Conservation (phyloP, 2,888 invertebrate genomes). For the Perizoma flavofasciatum region DNA sequence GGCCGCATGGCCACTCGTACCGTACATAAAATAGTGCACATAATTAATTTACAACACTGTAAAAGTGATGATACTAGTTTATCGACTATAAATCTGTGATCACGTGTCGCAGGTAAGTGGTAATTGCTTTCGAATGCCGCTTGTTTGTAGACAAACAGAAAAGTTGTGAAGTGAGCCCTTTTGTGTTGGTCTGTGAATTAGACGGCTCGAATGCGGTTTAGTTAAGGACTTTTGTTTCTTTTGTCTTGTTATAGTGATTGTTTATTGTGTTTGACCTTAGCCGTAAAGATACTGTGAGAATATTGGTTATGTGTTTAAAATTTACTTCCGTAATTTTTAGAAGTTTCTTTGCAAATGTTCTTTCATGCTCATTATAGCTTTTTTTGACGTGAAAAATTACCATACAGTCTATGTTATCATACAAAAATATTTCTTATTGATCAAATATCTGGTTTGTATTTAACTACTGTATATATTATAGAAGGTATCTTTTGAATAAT, state of each 20-base stretch:
- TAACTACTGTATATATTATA: too few relatives aligned
- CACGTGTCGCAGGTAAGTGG: conserved; percentile 82
- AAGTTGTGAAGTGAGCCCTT: conserved; percentile 56
- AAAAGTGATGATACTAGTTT: conserved; percentile 82
- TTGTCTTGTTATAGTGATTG: conserved; percentile 21
- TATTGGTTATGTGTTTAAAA: conserved; percentile 22
- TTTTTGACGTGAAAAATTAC: too few relatives aligned
- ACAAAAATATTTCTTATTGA: too few relatives aligned
- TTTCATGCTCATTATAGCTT: neutral
- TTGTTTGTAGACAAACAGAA: conserved; percentile 71
- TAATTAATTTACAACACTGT: conserved; percentile 80
- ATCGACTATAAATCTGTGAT: conserved; percentile 82
- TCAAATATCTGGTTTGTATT: too few relatives aligned
- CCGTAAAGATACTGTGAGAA: conserved; percentile 14
- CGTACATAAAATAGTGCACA: conserved; percentile 65
- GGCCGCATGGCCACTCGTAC: conserved; percentile 63
- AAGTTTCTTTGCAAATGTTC: neutral
- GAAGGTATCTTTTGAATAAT: too few relatives aligned
- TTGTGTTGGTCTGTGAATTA: conserved; percentile 66
- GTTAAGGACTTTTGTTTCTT: conserved; percentile 22
- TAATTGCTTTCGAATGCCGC: conserved; percentile 77
- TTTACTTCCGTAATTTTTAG: conserved; percentile 15
- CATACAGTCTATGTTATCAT: too few relatives aligned
- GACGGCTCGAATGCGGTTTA: conserved; percentile 52
- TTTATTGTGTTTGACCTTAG: conserved; percentile 27